Evolutionary conservation across 2,797 vertebrate genomes (phyloP), one percentile per base, ranked within the genome.

Genomic region (Malurus splendens): DNA sequence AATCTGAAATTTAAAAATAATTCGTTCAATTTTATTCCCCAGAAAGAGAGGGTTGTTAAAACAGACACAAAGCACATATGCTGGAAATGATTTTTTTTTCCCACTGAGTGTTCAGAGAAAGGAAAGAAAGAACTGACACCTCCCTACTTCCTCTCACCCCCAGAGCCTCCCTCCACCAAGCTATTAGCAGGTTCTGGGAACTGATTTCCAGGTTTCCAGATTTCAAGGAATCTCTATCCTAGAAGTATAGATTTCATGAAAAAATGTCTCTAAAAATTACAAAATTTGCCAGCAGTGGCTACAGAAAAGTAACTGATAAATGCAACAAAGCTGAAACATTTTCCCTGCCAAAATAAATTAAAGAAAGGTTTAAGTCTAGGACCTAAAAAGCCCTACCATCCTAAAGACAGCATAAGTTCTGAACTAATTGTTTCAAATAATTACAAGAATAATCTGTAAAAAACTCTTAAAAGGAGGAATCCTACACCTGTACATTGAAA

Each of bases 41-140:
- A 18, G 33, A 70, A 61, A 44, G 4, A 41, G 0, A 50, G 12
- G 12, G 3, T 22, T 16, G 54, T 57, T 56, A 79, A 32, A 33
- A 25, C 1, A 60, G 28, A 30, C 19, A 54, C 19, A 77, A 62
- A 85, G 55, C 2, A 10, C 3, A 52, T 4, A 20, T 16, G 7
- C 32, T 48, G 52, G 65, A 79, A 59, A 18, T 9, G 0, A 28
- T 1, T 0, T 0, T 2, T 13, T 4, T 59, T 9, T 32, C 12
- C 4, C 7, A 24, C 32, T 13, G 14, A 65, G 15, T 55, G 2
- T 7, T 42, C 16, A 44, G 12, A 30, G 38, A 65, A 68, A 33
- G 6, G 2, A 36, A 42, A 51, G 28, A 75, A 87, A 3, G 2
- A 36, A 32, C 4, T 39, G 65, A 48, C 2, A 77, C 4, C 10